Conservation (phyloP, 2,888 invertebrate genomes). For the Liopterus haemorrhoidalis region DNA sequence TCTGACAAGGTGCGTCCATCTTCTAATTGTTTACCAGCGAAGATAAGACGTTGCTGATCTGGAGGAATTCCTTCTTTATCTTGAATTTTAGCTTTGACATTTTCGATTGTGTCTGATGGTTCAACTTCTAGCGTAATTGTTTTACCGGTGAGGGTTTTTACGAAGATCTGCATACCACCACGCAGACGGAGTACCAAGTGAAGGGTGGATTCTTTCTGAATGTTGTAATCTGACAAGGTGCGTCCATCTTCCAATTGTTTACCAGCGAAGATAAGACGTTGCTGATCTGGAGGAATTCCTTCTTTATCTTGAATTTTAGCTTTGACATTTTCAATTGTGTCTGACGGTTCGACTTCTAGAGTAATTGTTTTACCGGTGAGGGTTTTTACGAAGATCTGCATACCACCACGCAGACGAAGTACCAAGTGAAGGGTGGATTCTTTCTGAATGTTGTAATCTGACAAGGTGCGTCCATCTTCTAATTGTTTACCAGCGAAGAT, state of each 20-base stretch:
- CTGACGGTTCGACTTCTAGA: slow-evolving; percentile 56
- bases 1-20: slow-evolving; percentile 58
- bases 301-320: slow-evolving; percentile 55
- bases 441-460: slow-evolving; percentile 85
- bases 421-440: slow-evolving; percentile 90
- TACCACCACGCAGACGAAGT: slow-evolving; percentile 64
- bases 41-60: slow-evolving; percentile 66
- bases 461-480: slow-evolving; percentile 75
- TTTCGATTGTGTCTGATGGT: slow-evolving; percentile 55
- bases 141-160: slow-evolving; percentile 55
- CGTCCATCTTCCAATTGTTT: slow-evolving; percentile 66
- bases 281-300: slow-evolving; percentile 55
- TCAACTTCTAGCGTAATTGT: slow-evolving; percentile 54
- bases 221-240: slow-evolving; percentile 60
- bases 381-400: slow-evolving; percentile 55
- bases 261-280: slow-evolving; percentile 59
- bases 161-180: slow-evolving; percentile 64
- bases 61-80: slow-evolving; percentile 82
- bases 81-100: slow-evolving; percentile 52
- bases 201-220: slow-evolving; percentile 56
- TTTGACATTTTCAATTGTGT: slow-evolving; percentile 61
- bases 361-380: slow-evolving; percentile 55
- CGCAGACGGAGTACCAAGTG: slow-evolving; percentile 56
- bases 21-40: slow-evolving; percentile 61
- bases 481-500: slow-evolving; percentile 90